Conservation (phyloP, 2,113 vertebrate genomes). For the Numenius arquata region DNA sequence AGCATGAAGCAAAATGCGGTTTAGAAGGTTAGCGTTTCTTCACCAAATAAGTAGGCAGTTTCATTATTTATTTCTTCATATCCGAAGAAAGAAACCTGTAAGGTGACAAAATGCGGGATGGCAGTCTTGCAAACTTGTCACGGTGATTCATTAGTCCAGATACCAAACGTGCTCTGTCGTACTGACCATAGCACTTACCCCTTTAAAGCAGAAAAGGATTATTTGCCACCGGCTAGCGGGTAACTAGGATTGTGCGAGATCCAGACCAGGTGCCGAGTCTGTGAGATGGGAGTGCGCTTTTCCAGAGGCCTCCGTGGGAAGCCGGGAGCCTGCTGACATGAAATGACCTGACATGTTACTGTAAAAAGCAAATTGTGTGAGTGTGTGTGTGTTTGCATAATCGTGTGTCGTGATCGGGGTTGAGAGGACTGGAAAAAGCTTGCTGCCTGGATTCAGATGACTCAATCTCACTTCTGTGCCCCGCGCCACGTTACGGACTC, state of each 20-base stretch:
- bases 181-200: background rate
- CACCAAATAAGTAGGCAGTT: background rate
- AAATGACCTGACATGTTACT: background rate
- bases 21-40: constrained; percentile 7
- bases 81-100: background rate
- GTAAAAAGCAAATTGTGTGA: background rate
- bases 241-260: background rate
- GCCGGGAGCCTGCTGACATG: background rate
- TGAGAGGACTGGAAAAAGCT: constrained; percentile 27
- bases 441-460: background rate
- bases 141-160: background rate
- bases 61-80: background rate
- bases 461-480: background rate
- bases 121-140: background rate
- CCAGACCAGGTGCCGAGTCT: background rate
- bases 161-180: background rate
- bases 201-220: background rate
- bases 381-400: background rate
- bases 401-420: background rate
- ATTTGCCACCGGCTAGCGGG: background rate
- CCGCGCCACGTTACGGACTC: background rate
- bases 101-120: constrained; percentile 29
- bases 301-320: background rate
- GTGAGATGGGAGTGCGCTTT: background rate
- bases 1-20: background rate